Evolutionary conservation across 37 sponge, comb jelly and placozoan species (phyloP).

Genomic region (Chondrilla cf. caribensis): DNA sequence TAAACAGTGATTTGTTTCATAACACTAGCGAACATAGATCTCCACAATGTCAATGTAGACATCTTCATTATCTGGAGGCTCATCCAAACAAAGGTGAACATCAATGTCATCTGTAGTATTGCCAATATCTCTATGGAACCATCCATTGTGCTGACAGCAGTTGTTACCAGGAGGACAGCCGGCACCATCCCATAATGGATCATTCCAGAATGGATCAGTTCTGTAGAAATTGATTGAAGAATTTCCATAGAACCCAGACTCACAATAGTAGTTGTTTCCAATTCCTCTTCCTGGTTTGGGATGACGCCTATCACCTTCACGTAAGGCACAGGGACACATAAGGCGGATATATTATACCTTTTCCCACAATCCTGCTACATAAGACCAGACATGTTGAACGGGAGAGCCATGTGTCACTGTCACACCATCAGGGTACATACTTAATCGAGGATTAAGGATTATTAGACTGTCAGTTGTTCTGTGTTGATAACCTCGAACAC

Average conservation of each 20-base stretch:
- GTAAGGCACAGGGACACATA: background rate
- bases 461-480: background rate
- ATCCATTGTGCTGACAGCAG: background rate
- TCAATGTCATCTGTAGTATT: background rate
- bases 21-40: conserved; percentile 8
- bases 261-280: background rate
- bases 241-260: background rate
- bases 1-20: too few species aligned
- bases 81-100: background rate
- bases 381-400: background rate
- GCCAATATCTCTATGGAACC: background rate
- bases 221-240: background rate
- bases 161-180: conserved; percentile 4
- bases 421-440: background rate
- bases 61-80: background rate
- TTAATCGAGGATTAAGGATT: too few species aligned
- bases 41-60: background rate
- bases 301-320: background rate
- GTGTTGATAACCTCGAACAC: conserved; percentile 1
- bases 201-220: background rate
- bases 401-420: background rate
- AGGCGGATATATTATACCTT: background rate
- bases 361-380: background rate
- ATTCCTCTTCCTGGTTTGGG: background rate
- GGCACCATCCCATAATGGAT: conserved; percentile 2